Base-by-base conservation (phyloP, 2,888 invertebrate genomes). In the Hypercompe scribonia region DNA sequence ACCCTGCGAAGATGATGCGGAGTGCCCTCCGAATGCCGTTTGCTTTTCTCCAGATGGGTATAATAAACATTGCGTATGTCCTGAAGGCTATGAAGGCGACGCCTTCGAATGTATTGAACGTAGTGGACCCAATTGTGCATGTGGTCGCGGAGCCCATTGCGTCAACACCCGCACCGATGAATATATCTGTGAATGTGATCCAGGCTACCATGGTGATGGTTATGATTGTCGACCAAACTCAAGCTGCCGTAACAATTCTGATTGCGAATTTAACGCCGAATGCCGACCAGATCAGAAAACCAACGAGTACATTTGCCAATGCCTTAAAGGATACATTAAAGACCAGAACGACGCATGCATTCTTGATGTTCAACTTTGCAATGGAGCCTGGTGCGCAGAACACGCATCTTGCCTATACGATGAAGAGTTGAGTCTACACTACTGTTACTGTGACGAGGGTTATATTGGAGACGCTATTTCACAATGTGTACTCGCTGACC, bases 181-280 rank as follows among this genome's bases (percentile, higher is more conserved):
- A 66, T 97, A 97, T 75, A 96, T 96, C 61, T 99, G 99, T 90
- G 96, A 97, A 75, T 99, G 99, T 91, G 96, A 97, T 82, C 92
- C 96, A 2, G 98, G 98, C 63, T 99, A 97, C 92, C 96, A 96
- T 76, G 99, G 99, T 71, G 97, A 98, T 89, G 99, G 99, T 24
- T 96, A 96, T 80, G 93, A 91, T n/a, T 99, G 99, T 91, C 95
- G 96, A 78, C 96, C 97, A 34, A 96, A 96, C 86, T 96, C 96
- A 77, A 96, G 96, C 80, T 98, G 98, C 90, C 95, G 90, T 11
- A 95, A 96, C 46, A 95, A 97, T 81, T 92, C 96, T 0, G 97
- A 98, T 78, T 98, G 98, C 87, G 96, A 97, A 74, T 95, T 95
- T 73, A 97, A 97, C 82, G 97, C 98, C 46, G 97, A 97, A 81